Percentiles rank a stretch among this genome's conserved stretches.
phyloP scores from a whole-genome alignment of 2,888 invertebrate genomes.

The Leptinotarsa haldemani region DNA sequence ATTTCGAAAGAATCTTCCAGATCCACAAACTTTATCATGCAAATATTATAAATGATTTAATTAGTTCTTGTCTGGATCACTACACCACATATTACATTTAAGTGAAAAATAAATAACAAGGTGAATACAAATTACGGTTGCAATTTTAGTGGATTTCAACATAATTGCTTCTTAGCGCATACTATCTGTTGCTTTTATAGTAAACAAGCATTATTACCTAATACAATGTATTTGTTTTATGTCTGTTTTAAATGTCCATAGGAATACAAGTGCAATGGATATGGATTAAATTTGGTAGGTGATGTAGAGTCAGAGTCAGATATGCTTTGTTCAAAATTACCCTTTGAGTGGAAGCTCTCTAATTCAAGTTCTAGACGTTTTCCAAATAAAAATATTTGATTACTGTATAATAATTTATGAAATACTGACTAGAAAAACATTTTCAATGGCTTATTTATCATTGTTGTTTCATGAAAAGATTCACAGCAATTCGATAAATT shows the following conservation, averaged over 20 bases:
- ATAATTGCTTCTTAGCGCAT: constrained; percentile 2
- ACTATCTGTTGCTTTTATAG: background rate
- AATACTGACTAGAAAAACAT: no score
- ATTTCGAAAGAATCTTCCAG: no score
- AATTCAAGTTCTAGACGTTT: no score
- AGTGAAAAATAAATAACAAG: background rate
- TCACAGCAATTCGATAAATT: background rate
- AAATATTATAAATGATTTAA: no score
- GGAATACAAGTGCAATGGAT: background rate
- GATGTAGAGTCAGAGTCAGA: background rate
- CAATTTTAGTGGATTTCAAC: constrained; percentile 7
- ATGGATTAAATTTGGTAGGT: background rate
- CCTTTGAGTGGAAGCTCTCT: no score
- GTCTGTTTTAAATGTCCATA: background rate
- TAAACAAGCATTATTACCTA: background rate
- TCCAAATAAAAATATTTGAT: no score
- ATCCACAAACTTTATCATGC: no score
- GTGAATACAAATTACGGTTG: background rate
- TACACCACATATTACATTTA: background rate
- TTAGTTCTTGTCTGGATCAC: background rate
- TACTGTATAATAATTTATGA: no score
- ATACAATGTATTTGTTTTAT: constrained; percentile 8
- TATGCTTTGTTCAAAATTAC: no score
- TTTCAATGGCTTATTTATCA: no score
- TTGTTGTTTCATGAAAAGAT: background rate